These are phyloP conservation scores for Geopemphigus sp. DNA, from an alignment of 1,140 invertebrate genomes.

Conservation along the genomic window DNA sequence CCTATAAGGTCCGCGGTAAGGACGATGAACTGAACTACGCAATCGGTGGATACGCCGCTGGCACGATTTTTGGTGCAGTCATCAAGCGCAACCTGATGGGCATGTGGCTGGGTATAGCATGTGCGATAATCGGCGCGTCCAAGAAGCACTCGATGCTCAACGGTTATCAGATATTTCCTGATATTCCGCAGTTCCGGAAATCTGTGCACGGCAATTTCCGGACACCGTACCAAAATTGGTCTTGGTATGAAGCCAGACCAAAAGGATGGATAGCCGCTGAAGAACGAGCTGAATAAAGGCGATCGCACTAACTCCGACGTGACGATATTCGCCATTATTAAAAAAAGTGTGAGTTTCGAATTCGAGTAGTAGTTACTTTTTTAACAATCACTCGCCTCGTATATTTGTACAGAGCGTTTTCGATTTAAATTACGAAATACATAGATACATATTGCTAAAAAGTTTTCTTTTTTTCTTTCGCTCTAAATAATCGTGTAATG, in stretches of 20 bases:
- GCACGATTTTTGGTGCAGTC: slow-evolving; percentile 62
- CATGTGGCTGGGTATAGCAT: slow-evolving; percentile 52
- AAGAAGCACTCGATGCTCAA: slow-evolving; percentile 62
- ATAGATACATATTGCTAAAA: not conserved
- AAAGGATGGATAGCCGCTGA: slow-evolving; percentile 44
- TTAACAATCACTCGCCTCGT: not conserved
- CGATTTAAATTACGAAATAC: not conserved
- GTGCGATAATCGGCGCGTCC: slow-evolving; percentile 59
- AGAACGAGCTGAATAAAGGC: slow-evolving; percentile 7
- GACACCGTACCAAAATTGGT: slow-evolving; percentile 25
- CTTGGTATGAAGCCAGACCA: not conserved
- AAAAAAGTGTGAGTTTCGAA: slow-evolving; percentile 8
- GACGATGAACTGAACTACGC: slow-evolving; percentile 61
- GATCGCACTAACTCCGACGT: not conserved
- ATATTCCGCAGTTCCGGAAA: not conserved
- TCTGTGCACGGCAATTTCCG: slow-evolving; percentile 4
- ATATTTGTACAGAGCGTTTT: too few relatives aligned
- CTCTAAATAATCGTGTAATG: too few relatives aligned
- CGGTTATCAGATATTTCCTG: slow-evolving; percentile 53
- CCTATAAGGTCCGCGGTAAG: slow-evolving; percentile 63
- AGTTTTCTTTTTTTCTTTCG: not conserved
- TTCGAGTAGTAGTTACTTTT: not conserved
- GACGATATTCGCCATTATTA: not conserved
- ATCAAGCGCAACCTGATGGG: slow-evolving; percentile 55
- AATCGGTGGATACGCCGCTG: slow-evolving; percentile 61